Evolutionary conservation across 2,113 vertebrate genomes (phyloP).

Genomic region (Mionectes macconnelli): DNA sequence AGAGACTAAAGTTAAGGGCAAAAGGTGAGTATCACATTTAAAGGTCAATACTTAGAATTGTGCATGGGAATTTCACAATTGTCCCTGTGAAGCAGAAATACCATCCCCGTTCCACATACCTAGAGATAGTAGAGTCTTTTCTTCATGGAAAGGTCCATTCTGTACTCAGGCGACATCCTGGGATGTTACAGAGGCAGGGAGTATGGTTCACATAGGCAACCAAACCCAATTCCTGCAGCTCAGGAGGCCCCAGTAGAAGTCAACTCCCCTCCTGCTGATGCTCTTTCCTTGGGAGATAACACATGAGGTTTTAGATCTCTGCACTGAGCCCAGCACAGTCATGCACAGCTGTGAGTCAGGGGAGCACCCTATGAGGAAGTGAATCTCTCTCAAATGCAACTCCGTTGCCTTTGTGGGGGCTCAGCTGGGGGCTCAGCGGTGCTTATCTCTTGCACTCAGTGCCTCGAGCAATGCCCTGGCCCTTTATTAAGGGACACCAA

Average conservation of each 20-base stretch:
- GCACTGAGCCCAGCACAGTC: not conserved
- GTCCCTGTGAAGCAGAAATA: not conserved
- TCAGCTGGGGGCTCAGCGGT: not conserved
- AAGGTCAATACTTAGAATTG: not conserved
- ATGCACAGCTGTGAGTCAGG: not conserved
- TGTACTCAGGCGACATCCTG: not conserved
- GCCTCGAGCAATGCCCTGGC: not conserved
- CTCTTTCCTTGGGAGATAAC: not conserved
- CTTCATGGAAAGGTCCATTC: not conserved
- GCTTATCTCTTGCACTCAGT: not conserved
- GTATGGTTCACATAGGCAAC: not conserved
- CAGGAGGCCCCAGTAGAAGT: not conserved
- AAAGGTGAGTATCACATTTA: constrained; percentile 76
- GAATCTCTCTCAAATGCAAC: not conserved
- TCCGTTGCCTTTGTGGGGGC: not conserved
- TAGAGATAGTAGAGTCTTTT: not conserved
- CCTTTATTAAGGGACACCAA: not conserved
- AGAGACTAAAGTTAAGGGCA: constrained; percentile 84
- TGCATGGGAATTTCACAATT: rapidly evolving
- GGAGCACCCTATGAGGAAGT: not conserved
- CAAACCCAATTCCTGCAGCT: not conserved
- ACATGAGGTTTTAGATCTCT: not conserved
- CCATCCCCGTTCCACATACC: rapidly evolving
- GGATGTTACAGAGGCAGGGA: not conserved
- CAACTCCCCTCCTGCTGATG: not conserved